These are phyloP conservation scores for Paradisaea rubra DNA, from an alignment of 2,113 vertebrate species.

Conservation along the genomic window DNA sequence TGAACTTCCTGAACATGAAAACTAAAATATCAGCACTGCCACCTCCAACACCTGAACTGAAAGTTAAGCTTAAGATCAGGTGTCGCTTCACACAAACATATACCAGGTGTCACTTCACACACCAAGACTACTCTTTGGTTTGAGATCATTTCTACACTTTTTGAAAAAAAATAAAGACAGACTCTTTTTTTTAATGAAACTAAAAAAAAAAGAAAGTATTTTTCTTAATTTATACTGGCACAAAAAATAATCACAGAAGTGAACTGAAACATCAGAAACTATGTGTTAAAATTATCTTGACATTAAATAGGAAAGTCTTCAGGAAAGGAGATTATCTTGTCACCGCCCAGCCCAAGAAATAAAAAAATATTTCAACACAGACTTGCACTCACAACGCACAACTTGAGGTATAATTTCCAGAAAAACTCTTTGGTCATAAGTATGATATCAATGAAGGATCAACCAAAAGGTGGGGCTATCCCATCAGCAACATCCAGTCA, in stretches of 20 bases:
- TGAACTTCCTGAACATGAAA: background rate
- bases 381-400: background rate
- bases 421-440: background rate
- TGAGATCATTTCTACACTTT: background rate
- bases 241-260: background rate
- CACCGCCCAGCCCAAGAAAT: background rate
- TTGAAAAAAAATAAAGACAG: background rate
- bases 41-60: background rate
- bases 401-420: background rate
- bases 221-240: background rate
- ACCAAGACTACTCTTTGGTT: background rate
- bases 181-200: background rate
- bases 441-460: background rate
- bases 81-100: background rate
- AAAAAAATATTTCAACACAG: background rate
- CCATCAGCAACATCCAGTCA: background rate
- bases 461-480: conserved; percentile 4
- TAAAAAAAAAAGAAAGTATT: background rate
- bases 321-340: background rate
- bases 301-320: background rate
- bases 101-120: background rate
- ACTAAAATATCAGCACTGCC: background rate
- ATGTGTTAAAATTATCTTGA: background rate
- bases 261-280: background rate
- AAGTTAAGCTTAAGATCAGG: background rate